A percentile compares a stretch with the other conserved stretches of the same genome.
These are phyloP conservation scores for Danio tinwini DNA, from an alignment of 2,797 vertebrate species.

Conservation along the genomic window DNA sequence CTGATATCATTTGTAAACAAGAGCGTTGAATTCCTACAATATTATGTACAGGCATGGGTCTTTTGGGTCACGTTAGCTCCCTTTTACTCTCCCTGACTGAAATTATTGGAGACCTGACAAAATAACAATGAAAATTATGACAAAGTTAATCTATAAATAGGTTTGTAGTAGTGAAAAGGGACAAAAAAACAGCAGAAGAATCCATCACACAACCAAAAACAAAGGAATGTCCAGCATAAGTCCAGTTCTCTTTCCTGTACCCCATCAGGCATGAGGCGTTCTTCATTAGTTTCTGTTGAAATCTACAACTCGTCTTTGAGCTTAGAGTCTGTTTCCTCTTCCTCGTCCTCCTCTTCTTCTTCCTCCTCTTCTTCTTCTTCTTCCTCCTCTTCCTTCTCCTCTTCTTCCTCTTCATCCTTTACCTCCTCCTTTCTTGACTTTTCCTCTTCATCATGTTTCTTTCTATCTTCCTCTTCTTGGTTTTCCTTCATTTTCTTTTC, in stretches of 20 bases:
- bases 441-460: constrained; percentile 80
- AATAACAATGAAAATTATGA: constrained; percentile 46
- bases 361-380: constrained; percentile 66
- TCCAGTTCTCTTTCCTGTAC: constrained; percentile 33
- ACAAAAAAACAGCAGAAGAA: constrained; percentile 46
- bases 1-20: constrained; percentile 31
- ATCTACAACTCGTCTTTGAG: constrained; percentile 84
- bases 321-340: constrained; percentile 75
- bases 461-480: constrained; percentile 82
- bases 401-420: constrained; percentile 62
- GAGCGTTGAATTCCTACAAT: neutral
- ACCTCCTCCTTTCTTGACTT: constrained; percentile 77
- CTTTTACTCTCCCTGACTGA: constrained; percentile 35
- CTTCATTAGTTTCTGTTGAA: constrained; percentile 58
- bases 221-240: constrained; percentile 58
- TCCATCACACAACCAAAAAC: constrained; percentile 44
- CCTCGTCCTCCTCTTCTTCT: constrained; percentile 56
- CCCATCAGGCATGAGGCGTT: constrained; percentile 42
- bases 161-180: constrained; percentile 39
- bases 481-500: constrained; percentile 83
- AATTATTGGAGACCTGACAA: constrained; percentile 35
- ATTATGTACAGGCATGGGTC: neutral
- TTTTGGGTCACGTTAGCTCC: constrained; percentile 27
- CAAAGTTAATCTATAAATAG: constrained; percentile 54
- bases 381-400: constrained; percentile 55